Evolutionary conservation across 2,888 invertebrate genomes (phyloP).

Genomic region (Ochlodes sylvanus): DNA sequence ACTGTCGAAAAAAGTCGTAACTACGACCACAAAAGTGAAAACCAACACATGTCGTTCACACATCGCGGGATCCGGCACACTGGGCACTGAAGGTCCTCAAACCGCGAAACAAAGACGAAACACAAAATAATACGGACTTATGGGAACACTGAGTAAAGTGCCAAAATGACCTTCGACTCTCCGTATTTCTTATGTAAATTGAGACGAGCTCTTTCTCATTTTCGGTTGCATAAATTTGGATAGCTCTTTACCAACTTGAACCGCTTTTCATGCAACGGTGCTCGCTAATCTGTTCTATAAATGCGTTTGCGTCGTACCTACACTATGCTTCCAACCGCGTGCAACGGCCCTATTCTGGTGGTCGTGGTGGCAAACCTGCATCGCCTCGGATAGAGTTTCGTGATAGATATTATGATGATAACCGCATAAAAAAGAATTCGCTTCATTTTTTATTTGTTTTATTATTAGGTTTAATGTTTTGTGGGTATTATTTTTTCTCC

Average conservation of each 20-base stretch:
- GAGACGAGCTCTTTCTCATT: constrained; percentile 77
- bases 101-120: constrained; percentile 45
- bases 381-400: constrained; percentile 11
- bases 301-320: constrained; percentile 54
- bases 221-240: constrained; percentile 76
- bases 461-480: too few species aligned
- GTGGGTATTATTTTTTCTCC: too few species aligned
- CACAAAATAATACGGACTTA: constrained; percentile 53
- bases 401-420: background rate
- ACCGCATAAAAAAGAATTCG: too few species aligned
- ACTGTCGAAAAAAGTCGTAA: constrained; percentile 54
- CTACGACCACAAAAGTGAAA: constrained; percentile 58
- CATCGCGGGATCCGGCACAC: constrained; percentile 58
- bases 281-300: constrained; percentile 69
- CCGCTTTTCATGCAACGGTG: constrained; percentile 77
- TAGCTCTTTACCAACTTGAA: constrained; percentile 74
- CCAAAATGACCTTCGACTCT: constrained; percentile 58
- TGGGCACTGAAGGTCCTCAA: constrained; percentile 39
- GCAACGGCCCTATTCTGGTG: constrained; percentile 47
- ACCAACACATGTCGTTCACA: constrained; percentile 68
- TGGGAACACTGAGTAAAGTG: constrained; percentile 56
- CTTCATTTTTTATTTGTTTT: too few species aligned
- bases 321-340: constrained; percentile 48
- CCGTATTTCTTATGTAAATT: constrained; percentile 68
- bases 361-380: constrained; percentile 25